Conservation (phyloP, 2,113 vertebrate species). For the Pterocles gutturalis region DNA sequence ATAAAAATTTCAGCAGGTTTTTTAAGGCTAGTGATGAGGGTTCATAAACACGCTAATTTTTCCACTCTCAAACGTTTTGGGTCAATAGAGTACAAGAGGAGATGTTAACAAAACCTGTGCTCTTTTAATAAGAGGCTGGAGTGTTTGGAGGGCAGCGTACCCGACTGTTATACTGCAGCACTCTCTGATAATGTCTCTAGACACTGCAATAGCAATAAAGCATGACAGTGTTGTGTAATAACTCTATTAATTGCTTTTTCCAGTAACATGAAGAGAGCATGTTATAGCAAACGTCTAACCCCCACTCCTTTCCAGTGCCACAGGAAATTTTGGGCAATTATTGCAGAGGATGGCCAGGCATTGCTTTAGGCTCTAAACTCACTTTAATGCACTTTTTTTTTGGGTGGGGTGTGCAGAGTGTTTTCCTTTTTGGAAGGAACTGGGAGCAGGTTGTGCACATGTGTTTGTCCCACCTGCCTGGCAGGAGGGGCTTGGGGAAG, state of each 20-base stretch:
- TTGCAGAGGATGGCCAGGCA: neutral
- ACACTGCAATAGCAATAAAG: neutral
- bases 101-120: constrained; percentile 5
- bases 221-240: neutral
- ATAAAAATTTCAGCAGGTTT: constrained; percentile 15
- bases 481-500: neutral
- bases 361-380: neutral
- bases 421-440: neutral
- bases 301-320: neutral
- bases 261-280: neutral
- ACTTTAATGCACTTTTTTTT: neutral
- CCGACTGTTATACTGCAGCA: neutral
- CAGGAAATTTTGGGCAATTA: neutral
- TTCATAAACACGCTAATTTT: neutral
- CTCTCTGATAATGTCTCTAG: neutral
- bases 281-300: neutral
- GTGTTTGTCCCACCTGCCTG: neutral
- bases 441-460: accelerated
- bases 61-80: neutral
- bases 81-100: neutral
- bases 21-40: neutral
- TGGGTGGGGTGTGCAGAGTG: neutral
- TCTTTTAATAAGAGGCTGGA: neutral
- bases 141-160: neutral
- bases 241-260: neutral